Evolutionary conservation across 2,888 invertebrate genomes (phyloP).

Genomic region (Trichopria drosophilae): DNA sequence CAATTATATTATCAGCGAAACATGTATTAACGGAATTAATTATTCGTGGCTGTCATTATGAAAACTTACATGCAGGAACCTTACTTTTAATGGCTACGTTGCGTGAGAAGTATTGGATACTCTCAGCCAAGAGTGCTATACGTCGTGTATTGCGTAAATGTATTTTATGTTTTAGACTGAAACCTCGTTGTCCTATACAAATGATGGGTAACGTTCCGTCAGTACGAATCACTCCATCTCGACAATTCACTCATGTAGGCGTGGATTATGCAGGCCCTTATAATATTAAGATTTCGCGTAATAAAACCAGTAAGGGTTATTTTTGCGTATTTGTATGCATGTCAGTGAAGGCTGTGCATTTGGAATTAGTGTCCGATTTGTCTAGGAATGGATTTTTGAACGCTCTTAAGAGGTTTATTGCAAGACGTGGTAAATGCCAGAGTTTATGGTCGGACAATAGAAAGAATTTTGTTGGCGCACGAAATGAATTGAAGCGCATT

Average conservation of each 20-base stretch:
- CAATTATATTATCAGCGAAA: slow-evolving; percentile 16
- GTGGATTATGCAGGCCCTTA: slow-evolving; percentile 7
- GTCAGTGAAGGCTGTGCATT: slow-evolving; percentile 3
- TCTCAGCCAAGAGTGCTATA: slow-evolving; percentile 24
- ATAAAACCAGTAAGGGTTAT: slow-evolving; percentile 16
- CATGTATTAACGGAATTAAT: slow-evolving; percentile 13
- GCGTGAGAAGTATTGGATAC: slow-evolving; percentile 20
- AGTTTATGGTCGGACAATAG: slow-evolving; percentile 5
- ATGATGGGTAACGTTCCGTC: slow-evolving; percentile 32
- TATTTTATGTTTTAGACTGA: slow-evolving; percentile 24
- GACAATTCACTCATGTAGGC: slow-evolving; percentile 1
- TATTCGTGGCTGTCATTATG: slow-evolving; percentile 19
- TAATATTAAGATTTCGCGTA: slow-evolving; percentile 8
- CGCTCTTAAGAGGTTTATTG: slow-evolving; percentile 10
- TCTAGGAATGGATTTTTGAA: slow-evolving; percentile 1
- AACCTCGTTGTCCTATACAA: slow-evolving; percentile 12
- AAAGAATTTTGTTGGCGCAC: slow-evolving; percentile 10
- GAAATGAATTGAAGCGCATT: too few species aligned
- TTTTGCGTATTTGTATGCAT: background rate
- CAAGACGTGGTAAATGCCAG: slow-evolving; percentile 3
- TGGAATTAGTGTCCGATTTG: slow-evolving; percentile 7
- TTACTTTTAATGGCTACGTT: slow-evolving; percentile 11
- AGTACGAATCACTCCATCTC: slow-evolving; percentile 24
- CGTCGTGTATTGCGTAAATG: slow-evolving; percentile 23
- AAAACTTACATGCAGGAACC: slow-evolving; percentile 16